Evolutionary conservation across 2,888 invertebrate species (phyloP).

Genomic region (Pediacus dermestoides): DNA sequence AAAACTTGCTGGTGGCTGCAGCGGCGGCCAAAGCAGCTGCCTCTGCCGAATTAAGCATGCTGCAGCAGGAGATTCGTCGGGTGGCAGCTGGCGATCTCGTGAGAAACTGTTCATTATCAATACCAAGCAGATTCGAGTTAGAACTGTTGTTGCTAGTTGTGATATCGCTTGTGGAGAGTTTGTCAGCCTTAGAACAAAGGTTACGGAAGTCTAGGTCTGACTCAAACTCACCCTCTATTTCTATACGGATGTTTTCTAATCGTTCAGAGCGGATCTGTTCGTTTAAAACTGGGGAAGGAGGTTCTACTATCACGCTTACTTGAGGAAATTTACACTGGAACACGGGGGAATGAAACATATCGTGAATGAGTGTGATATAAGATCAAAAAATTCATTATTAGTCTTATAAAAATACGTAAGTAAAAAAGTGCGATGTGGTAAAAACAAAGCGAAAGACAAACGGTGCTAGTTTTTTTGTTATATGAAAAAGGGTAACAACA

Average conservation of each 20-base stretch:
- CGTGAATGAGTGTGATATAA: too few relatives aligned
- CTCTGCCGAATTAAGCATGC: slow-evolving; percentile 74
- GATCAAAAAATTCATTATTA: too few relatives aligned
- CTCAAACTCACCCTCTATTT: slow-evolving; percentile 40
- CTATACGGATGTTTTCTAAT: slow-evolving; percentile 41
- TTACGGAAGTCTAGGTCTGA: slow-evolving; percentile 42
- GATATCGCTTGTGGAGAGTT: slow-evolving; percentile 43
- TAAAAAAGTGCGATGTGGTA: too few relatives aligned
- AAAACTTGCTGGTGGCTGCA: slow-evolving; percentile 57
- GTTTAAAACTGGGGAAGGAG: slow-evolving; percentile 68
- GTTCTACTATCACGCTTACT: slow-evolving; percentile 71
- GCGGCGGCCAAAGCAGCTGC: slow-evolving; percentile 60
- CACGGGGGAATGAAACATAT: too few relatives aligned
- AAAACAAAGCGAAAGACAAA: too few relatives aligned
- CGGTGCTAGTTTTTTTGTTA: too few relatives aligned
- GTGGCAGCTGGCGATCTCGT: slow-evolving; percentile 82
- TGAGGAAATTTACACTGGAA: slow-evolving; percentile 54
- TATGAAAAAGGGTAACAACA: too few relatives aligned
- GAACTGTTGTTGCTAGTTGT: slow-evolving; percentile 48
- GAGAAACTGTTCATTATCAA: slow-evolving; percentile 63
- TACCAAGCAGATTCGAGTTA: slow-evolving; percentile 60
- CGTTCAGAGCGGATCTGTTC: slow-evolving; percentile 48
- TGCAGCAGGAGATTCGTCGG: slow-evolving; percentile 86
- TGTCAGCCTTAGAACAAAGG: slow-evolving; percentile 41
- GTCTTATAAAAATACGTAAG: too few relatives aligned